A percentile compares a stretch with the other conserved stretches of the same genome.
phyloP scores from a whole-genome alignment of 2,888 invertebrate species.

The Macrosiphum euphorbiae region DNA sequence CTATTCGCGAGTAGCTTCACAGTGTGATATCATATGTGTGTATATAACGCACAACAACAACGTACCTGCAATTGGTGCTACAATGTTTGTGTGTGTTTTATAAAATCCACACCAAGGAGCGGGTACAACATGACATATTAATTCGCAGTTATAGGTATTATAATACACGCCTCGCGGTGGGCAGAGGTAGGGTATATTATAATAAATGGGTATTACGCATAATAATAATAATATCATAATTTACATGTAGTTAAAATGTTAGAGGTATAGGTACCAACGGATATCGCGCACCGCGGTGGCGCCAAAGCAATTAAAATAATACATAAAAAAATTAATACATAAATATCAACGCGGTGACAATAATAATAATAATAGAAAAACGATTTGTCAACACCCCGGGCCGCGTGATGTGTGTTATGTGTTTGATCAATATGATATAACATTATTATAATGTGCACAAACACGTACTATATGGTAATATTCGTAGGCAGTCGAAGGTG shows the following conservation, averaged over 20 bases:
- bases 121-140: not conserved
- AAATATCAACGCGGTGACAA: not conserved
- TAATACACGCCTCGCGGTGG: not conserved
- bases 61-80: not conserved
- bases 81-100: not conserved
- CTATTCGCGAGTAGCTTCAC: not conserved
- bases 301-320: slow-evolving; percentile 18
- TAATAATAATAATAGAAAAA: slow-evolving; percentile 4
- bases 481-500: not conserved
- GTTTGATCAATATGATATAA: slow-evolving; percentile 49
- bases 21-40: not conserved
- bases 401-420: not conserved
- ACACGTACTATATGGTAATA: not conserved
- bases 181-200: not conserved
- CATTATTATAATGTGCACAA: not conserved
- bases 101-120: slow-evolving; percentile 4
- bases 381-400: slow-evolving; percentile 48
- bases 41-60: not conserved
- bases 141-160: not conserved
- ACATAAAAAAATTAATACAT: not conserved
- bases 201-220: not conserved
- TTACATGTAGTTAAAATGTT: not conserved
- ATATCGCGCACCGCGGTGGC: not conserved
- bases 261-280: not conserved
- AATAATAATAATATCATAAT: not conserved